Evolutionary conservation across 2,888 invertebrate species (phyloP), one percentile per base, ranked within the genome.

Genomic region (Lithophane leautieri): DNA sequence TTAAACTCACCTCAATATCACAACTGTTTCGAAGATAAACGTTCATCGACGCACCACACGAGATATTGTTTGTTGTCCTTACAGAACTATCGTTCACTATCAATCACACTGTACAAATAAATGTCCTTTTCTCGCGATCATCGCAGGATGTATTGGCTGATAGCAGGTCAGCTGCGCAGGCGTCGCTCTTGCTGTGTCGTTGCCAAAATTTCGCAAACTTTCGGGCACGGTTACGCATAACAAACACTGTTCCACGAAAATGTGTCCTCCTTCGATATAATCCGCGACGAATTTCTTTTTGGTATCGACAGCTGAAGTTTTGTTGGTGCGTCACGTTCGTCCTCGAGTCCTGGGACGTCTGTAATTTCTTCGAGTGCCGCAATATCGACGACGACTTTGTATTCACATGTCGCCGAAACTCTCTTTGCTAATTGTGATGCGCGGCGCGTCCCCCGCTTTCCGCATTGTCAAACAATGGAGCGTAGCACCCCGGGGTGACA

Each of bases 391-490:
- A 90, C 90, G 89, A 93, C 92, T 95, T 94, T 88, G 95, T 94
- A 94, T 95, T 95, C 95, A 94, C 92, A 92, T 90, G 93, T 91
- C 93, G 93, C 94, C 94, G 90, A 94, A 96, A 94, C 95, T 96
- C 96, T 96, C 96, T 95, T 95, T 84, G 89, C 92, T 93, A 92
- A 95, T 96, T 96, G 90, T 84, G 87, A 96, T 96, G 95, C 96
- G 90, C 79, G 89, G 83, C 90, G 93, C 93, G 95, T 96, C 86
- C 93, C 86, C 88, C 90, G 93, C 95, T 94, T 95, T 95, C 94
- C 95, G 95, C 95, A 94, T 95, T 91, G 94, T 93, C 91, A 91
- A 92, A 95, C 93, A 94, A 95, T 95, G 90, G 93, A 89, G 92
- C 88, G 90, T 89, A 87, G 90, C 92, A 92, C 94, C 94, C 94